A percentile compares a stretch with the other conserved stretches of the same genome.
These are phyloP conservation scores for Pseudococcus viburni DNA, from an alignment of 2,888 invertebrate genomes.

Conservation along the genomic window DNA sequence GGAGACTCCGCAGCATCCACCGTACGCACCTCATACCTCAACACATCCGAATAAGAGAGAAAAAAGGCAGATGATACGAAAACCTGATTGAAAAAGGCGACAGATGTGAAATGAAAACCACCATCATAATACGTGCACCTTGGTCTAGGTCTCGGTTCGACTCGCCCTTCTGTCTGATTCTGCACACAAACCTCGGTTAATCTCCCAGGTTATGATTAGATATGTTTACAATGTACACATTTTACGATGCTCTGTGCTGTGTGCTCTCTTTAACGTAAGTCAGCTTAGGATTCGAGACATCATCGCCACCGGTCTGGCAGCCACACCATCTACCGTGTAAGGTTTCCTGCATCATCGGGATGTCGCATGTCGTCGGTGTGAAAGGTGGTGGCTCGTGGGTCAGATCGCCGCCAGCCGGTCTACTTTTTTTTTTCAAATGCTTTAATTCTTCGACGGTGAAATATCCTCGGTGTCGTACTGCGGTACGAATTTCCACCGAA, in stretches of 20 bases:
- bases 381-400: conserved; percentile 4
- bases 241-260: background rate
- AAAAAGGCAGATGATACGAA: conserved; percentile 20
- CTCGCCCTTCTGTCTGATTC: background rate
- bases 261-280: background rate
- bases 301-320: background rate
- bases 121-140: background rate
- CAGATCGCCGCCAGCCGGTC: background rate
- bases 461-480: background rate
- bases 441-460: background rate
- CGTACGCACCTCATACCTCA: background rate
- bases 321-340: background rate
- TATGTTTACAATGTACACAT: background rate
- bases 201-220: background rate
- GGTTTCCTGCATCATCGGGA: background rate
- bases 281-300: background rate
- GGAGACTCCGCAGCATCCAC: background rate
- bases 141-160: background rate
- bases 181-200: conserved; percentile 16
- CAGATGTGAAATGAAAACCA: conserved; percentile 44
- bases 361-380: background rate
- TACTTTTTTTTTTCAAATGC: background rate
- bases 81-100: conserved; percentile 33
- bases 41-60: background rate
- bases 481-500: background rate